Evolutionary conservation across 2,888 invertebrate species (phyloP), one percentile per base, ranked within the genome.

Genomic region (Pterobdella sp.): DNA sequence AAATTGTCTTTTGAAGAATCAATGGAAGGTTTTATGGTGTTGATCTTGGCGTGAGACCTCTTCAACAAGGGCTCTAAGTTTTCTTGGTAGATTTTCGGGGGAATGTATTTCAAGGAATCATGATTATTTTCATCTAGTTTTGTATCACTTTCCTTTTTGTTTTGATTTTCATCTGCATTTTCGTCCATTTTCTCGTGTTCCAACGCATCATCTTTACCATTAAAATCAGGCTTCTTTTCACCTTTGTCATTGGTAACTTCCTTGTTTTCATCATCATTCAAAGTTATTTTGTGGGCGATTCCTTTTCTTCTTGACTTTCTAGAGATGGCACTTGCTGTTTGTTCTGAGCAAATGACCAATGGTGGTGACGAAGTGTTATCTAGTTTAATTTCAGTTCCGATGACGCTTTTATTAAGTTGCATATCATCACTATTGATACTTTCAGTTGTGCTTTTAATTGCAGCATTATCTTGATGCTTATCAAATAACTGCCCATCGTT

Each of bases 291-390:
- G 63, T 73, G 64, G 26, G 73, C 73, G 42, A 73, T 60, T 22
- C 73, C 73, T 32, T 73, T 73, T 63, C 73, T 68, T 1, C 73
- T 32, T 22, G 73, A 73, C 29, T 69, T 68, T 35, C 68, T 60
- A 10, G 26, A 32, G 3, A 22, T n/a, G 3, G 3, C 60, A 4
- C 4, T 14, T 22, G 26, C 26, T 42, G 10, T 18, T 14, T 42
- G 7, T 3, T 56, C 60, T 26, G 60, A 22, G 26, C 4, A 56
- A 4, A 22, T 22, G 26, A 56, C 26, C 60, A 56, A 22, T 3
- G 60, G 60, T 14, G 60, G 60, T 14, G 60, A 26, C 3, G 60
- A 56, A 18, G 60, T 18, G n/a, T 18, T n/a, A 26, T 56, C 60
- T n/a, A 56, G 7, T 4, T 56, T 26, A 14, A 4, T 26, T 4